Evolutionary conservation across 2,113 vertebrate species (phyloP).

Genomic region (Siphamia tubifer): DNA sequence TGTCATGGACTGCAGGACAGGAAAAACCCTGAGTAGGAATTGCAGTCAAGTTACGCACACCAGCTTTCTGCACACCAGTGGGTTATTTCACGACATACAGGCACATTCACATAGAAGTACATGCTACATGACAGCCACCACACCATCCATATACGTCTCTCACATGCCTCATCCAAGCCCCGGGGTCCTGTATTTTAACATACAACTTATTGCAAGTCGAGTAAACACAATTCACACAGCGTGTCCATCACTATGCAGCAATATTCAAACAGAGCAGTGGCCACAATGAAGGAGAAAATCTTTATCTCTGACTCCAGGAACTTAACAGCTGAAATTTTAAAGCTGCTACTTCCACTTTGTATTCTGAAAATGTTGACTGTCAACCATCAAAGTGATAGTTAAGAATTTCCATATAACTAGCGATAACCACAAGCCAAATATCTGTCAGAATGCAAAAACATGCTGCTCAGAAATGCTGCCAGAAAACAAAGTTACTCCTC

Average conservation of each 20-base stretch:
- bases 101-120: not conserved
- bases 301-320: too few relatives aligned
- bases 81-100: not conserved
- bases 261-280: too few relatives aligned
- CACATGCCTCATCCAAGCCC: constrained; percentile 21
- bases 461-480: not conserved
- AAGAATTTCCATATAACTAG: not conserved
- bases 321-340: too few relatives aligned
- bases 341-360: too few relatives aligned
- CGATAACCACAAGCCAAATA: constrained; percentile 8
- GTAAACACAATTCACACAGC: constrained; percentile 11
- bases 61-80: not conserved
- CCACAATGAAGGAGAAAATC: too few relatives aligned
- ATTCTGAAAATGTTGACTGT: not conserved
- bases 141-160: not conserved
- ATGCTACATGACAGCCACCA: constrained; percentile 1
- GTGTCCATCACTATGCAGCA: not conserved
- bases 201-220: constrained; percentile 10
- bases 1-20: constrained; percentile 46
- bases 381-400: not conserved
- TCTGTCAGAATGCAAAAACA: not conserved
- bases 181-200: constrained; percentile 16
- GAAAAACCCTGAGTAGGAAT: constrained; percentile 35
- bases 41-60: not conserved
- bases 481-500: not conserved